Evolutionary conservation across 2,888 invertebrate species (phyloP).

Genomic region (Yponomeuta evonymella): DNA sequence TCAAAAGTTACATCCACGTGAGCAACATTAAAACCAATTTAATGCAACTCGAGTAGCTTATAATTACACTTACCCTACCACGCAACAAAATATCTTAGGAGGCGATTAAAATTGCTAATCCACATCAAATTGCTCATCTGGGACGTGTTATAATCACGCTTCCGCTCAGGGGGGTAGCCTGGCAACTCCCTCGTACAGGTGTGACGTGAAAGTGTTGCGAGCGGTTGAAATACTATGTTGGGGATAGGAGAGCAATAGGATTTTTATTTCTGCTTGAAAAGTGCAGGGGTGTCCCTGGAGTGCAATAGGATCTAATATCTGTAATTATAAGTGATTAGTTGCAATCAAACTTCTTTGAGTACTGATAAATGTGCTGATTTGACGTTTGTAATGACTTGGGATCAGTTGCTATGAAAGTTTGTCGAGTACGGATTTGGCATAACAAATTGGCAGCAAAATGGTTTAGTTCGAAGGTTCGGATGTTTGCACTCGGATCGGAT

Average conservation of each 20-base stretch:
- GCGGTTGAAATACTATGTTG: neutral
- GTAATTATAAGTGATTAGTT: too few relatives aligned
- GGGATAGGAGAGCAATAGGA: neutral
- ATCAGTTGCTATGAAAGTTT: neutral
- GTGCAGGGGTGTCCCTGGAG: neutral
- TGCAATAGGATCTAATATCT: neutral
- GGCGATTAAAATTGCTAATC: constrained; percentile 60
- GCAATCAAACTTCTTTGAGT: too few relatives aligned
- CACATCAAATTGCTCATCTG: constrained; percentile 62
- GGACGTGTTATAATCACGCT: constrained; percentile 40
- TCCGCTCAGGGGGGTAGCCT: constrained; percentile 35
- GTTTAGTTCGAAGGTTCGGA: too few relatives aligned
- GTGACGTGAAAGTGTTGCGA: constrained; percentile 23
- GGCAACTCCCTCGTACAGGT: constrained; percentile 46
- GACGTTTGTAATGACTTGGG: neutral
- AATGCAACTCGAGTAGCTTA: neutral
- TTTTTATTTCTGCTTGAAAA: neutral
- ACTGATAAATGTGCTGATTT: too few relatives aligned
- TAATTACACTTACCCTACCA: neutral
- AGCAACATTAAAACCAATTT: neutral
- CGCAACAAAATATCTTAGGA: constrained; percentile 21
- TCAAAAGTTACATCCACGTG: neutral
- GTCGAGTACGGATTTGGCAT: neutral
- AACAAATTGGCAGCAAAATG: neutral
- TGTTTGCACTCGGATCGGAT: too few relatives aligned